These are phyloP conservation scores for Tetragnatha versicolor DNA, from an alignment of 1,140 invertebrate species.

Conservation along the genomic window DNA sequence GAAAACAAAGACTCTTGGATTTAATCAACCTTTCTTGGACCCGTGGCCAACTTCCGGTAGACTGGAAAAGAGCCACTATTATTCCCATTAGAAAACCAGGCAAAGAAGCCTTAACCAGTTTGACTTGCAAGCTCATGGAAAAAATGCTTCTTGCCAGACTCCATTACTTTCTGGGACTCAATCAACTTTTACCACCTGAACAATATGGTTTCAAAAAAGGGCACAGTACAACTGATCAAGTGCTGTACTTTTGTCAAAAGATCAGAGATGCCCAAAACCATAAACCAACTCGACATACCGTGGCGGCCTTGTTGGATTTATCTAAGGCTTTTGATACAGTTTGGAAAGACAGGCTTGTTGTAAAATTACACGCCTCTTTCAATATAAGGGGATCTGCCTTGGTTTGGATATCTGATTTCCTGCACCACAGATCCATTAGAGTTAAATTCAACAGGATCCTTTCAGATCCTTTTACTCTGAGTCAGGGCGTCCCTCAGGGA, in stretches of 20 bases:
- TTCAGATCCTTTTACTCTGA: constrained; percentile 1
- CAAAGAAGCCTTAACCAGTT: constrained; percentile 4
- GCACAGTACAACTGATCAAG: neutral
- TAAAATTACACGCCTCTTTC: neutral
- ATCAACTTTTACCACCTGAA: neutral
- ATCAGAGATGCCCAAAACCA: neutral
- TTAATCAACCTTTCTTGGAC: neutral
- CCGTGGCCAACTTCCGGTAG: neutral
- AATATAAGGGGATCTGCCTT: neutral
- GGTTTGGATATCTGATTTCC: constrained; percentile 1
- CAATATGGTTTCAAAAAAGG: too few relatives aligned
- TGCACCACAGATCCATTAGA: constrained; percentile 20
- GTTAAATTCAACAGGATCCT: constrained; percentile 10
- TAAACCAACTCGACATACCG: constrained; percentile 14
- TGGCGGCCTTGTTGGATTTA: neutral
- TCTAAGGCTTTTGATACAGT: neutral
- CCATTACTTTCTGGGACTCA: constrained; percentile 1
- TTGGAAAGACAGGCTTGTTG: neutral
- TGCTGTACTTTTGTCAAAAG: neutral
- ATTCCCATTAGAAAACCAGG: constrained; percentile 6
- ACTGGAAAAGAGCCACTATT: neutral
- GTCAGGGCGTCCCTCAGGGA: neutral
- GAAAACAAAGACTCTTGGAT: constrained; percentile 3
- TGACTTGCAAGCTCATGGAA: constrained; percentile 11
- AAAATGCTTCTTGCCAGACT: neutral